Evolutionary conservation across 2,797 vertebrate genomes (phyloP).

Genomic region (Anas bahamensis): DNA sequence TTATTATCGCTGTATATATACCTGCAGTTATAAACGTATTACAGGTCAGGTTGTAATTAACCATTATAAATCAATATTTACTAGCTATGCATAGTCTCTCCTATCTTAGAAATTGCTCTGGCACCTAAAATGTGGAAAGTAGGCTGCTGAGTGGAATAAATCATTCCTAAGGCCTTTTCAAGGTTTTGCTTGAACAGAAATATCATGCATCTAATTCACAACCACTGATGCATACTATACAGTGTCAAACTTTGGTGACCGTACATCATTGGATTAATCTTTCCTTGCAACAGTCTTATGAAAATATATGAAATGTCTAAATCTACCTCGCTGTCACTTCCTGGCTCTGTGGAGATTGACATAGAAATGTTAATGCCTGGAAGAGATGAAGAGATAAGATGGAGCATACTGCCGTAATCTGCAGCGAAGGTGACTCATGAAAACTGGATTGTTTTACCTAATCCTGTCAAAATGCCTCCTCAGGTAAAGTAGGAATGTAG

Average conservation of each 20-base stretch:
- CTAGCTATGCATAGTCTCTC: background rate
- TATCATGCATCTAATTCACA: background rate
- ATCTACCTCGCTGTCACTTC: background rate
- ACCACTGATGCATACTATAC: background rate
- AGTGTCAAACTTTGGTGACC: background rate
- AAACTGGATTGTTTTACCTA: background rate
- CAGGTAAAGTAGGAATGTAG: background rate
- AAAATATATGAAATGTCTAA: background rate
- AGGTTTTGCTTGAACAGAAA: background rate
- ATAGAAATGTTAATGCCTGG: background rate
- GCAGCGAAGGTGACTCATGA: background rate
- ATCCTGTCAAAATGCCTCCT: constrained; percentile 6
- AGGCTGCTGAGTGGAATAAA: constrained; percentile 15
- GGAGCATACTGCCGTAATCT: background rate
- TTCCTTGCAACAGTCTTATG: background rate
- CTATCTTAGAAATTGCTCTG: constrained; percentile 9
- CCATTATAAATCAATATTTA: constrained; percentile 36
- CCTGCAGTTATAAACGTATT: constrained; percentile 5
- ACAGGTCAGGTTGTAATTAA: constrained; percentile 1
- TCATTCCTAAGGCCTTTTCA: background rate
- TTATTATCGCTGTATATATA: constrained; percentile 1
- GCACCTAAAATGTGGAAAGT: background rate
- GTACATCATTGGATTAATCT: background rate
- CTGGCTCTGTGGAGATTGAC: background rate
- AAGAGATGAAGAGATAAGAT: background rate